Percentiles rank a stretch among this genome's conserved stretches.
Conservation (phyloP, 2,888 invertebrate genomes). For the Tanypteryx hageni region DNA sequence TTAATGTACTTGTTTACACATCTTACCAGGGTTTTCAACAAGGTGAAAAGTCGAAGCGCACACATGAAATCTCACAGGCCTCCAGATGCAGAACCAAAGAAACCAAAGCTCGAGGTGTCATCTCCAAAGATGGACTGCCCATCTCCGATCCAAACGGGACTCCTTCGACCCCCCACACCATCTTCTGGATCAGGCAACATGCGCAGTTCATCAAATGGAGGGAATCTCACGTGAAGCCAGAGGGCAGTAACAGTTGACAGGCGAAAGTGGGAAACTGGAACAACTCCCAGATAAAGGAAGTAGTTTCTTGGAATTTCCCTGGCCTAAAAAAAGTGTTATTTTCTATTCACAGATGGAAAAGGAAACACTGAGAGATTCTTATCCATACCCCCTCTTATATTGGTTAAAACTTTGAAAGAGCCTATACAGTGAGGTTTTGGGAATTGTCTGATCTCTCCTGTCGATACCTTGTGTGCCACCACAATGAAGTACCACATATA, state of each 20-base stretch:
- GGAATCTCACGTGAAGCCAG: slow-evolving; percentile 50
- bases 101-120: slow-evolving; percentile 77
- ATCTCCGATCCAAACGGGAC: slow-evolving; percentile 51
- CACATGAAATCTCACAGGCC: slow-evolving; percentile 99
- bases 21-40: slow-evolving; percentile 93
- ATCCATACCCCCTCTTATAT: background rate
- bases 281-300: background rate
- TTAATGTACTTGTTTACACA: background rate
- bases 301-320: background rate
- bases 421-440: background rate
- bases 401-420: background rate
- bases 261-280: background rate
- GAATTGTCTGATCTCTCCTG: background rate
- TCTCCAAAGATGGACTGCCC: slow-evolving; percentile 57
- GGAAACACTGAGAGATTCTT: slow-evolving; percentile 19
- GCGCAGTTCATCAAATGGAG: slow-evolving; percentile 40
- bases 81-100: slow-evolving; percentile 87
- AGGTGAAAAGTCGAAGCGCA: slow-evolving; percentile 99
- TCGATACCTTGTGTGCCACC: background rate
- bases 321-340: slow-evolving; percentile 22
- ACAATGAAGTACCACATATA: background rate
- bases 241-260: background rate
- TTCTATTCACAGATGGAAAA: background rate
- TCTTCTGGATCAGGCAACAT: background rate
- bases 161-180: slow-evolving; percentile 50